Evolutionary conservation across 2,113 vertebrate genomes (phyloP).

Genomic region (Coturnix japonica): DNA sequence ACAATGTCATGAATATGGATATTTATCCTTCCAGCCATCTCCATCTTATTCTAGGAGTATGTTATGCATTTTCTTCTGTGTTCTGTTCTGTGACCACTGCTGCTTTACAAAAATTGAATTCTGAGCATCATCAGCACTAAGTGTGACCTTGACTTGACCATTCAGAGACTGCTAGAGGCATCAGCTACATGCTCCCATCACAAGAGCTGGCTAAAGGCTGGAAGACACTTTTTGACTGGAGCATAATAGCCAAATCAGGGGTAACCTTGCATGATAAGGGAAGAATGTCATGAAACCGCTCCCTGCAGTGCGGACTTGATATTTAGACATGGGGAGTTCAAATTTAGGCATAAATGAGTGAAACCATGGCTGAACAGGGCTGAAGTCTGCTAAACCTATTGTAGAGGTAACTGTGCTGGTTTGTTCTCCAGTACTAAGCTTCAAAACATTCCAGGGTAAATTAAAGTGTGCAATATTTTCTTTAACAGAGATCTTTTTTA

Average conservation of each 20-base stretch:
- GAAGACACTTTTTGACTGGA: neutral
- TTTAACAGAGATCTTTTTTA: neutral
- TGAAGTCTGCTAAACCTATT: rapidly evolving
- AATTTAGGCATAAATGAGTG: neutral
- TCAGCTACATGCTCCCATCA: rapidly evolving
- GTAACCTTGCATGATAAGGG: neutral
- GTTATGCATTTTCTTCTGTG: rapidly evolving
- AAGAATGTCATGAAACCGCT: neutral
- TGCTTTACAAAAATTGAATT: neutral
- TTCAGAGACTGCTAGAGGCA: rapidly evolving
- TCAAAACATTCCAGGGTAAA: neutral
- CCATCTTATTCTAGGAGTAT: rapidly evolving
- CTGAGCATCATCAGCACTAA: neutral
- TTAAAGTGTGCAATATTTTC: neutral
- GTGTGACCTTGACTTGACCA: rapidly evolving
- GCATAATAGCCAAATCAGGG: rapidly evolving
- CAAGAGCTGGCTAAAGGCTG: rapidly evolving
- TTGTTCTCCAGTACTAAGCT: neutral
- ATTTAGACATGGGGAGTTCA: rapidly evolving
- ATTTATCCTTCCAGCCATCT: neutral
- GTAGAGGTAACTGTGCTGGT: neutral
- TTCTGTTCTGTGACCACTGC: neutral
- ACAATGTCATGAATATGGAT: neutral
- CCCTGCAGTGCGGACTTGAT: too few species aligned
- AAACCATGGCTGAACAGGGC: neutral